Evolutionary conservation across 1,140 invertebrate species (phyloP), one percentile per base, ranked within the genome.

Genomic region (Ips nitidus): DNA sequence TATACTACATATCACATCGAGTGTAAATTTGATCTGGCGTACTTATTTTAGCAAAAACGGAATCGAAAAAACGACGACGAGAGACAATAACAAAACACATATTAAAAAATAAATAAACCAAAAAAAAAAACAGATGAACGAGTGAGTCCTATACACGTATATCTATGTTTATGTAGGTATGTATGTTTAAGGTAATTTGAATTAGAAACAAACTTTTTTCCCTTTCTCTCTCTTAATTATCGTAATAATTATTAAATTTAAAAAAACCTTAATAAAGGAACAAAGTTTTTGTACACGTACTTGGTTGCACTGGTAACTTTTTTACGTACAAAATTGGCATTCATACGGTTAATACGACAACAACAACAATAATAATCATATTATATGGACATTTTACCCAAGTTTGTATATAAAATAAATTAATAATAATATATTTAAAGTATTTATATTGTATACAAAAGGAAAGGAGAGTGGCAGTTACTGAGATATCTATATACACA

Each of bases 221-320:
- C 45, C n/a, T 4, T 47, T 47, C n/a, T 47, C 4, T 47, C n/a
- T 5, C 45, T 5, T 47, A 5, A n/a, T 5, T 47, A 4, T 47
- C 4, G 53, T 22, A 55, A 55, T 6, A 1, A 59, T 3, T 3
- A 59, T 41, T 8, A 59, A 59, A 59, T 22, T 52, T 52, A 63
- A 63, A n/a, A 74, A 75, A 69, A 71, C 73, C 59, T 69, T 69
- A 73, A 60, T 37, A 62, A 75, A 78, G 75, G 75, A 77, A 77
- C 75, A 73, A 74, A 68, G 71, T 75, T 78, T 69, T 78, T 78
- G 76, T 78, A 78, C 75, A 77, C 75, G 74, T 77, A 78, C 75
- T 78, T 78, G 77, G 77, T 78, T 77, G 75, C 77, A 78, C 76
- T 78, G 77, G 77, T 78, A 78, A 78, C 77, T 78, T 71, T 22